Evolutionary conservation across 1,140 invertebrate genomes (phyloP).

Genomic region (Pseudomyrmex cubaensis): DNA sequence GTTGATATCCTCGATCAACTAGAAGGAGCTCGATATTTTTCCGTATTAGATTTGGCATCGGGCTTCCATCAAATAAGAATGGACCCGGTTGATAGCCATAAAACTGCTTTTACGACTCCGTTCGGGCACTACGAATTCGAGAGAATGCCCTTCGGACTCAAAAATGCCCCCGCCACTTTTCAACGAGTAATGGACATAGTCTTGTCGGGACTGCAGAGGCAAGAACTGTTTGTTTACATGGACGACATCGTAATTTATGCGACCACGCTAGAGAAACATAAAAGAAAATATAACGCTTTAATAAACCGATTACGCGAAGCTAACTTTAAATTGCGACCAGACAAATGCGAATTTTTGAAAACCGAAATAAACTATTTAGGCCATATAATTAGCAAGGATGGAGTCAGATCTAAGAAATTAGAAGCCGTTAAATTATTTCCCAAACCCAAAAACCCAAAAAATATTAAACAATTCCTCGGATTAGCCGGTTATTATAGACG

Average conservation of each 20-base stretch:
- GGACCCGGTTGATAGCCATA: neutral
- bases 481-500: too few species aligned
- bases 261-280: neutral
- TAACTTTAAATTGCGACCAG: neutral
- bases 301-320: neutral
- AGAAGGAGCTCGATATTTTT: neutral
- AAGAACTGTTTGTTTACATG: conserved; percentile 15
- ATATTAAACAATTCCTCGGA: neutral
- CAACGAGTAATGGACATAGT: conserved; percentile 7
- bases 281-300: neutral
- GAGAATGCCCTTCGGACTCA: conserved; percentile 15
- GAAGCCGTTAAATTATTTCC: neutral
- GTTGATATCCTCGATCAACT: neutral
- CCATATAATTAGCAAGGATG: neutral
- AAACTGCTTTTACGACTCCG: neutral
- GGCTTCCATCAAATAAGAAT: conserved; percentile 28
- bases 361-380: neutral
- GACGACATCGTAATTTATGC: conserved; percentile 31
- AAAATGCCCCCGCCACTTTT: conserved; percentile 25
- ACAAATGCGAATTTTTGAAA: conserved; percentile 27
- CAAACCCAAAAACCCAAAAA: neutral
- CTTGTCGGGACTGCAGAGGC: neutral
- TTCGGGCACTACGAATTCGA: conserved; percentile 20
- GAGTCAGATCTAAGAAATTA: neutral
- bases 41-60: neutral